Evolutionary conservation across 1,140 invertebrate species (phyloP).

Genomic region (Zaprionus davidi): DNA sequence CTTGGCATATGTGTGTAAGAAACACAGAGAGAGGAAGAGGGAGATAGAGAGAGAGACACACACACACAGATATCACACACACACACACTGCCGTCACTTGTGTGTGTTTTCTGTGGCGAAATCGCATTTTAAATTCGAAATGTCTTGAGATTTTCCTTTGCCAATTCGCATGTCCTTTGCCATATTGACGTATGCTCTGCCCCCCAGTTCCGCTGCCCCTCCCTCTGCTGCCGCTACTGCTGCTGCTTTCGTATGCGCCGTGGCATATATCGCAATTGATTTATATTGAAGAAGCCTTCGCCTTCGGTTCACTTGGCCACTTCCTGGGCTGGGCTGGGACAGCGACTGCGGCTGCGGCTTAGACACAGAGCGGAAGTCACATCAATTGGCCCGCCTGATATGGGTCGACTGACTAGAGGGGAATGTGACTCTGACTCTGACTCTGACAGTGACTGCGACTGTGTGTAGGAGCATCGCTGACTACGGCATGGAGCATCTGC

Average conservation of each 20-base stretch:
- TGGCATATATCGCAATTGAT: conserved; percentile 77
- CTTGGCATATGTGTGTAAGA: conserved; percentile 80
- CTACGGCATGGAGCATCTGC: conserved; percentile 33
- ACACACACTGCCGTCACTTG: neutral
- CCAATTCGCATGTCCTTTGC: conserved; percentile 71
- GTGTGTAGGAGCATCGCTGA: too few relatives aligned
- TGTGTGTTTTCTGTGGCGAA: conserved; percentile 46
- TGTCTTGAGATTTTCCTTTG: conserved; percentile 79
- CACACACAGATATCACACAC: neutral
- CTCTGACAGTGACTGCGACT: neutral
- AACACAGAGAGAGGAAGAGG: too few relatives aligned
- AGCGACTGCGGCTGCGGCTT: conserved; percentile 30
- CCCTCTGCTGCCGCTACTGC: neutral
- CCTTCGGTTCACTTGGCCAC: conserved; percentile 56
- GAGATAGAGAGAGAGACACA: too few relatives aligned
- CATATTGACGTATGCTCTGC: conserved; percentile 72
- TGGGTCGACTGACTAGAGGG: conserved; percentile 22
- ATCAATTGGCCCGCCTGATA: conserved; percentile 69
- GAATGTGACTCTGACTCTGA: neutral
- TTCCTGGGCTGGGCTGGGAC: conserved; percentile 60
- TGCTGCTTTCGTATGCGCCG: conserved; percentile 50
- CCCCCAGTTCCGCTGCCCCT: conserved; percentile 55
- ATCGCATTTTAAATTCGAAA: conserved; percentile 83
- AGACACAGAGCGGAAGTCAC: conserved; percentile 69
- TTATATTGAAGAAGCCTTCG: conserved; percentile 78